These are phyloP conservation scores for Coregonus ussuriensis DNA, from an alignment of 2,797 vertebrate genomes.

Conservation along the genomic window DNA sequence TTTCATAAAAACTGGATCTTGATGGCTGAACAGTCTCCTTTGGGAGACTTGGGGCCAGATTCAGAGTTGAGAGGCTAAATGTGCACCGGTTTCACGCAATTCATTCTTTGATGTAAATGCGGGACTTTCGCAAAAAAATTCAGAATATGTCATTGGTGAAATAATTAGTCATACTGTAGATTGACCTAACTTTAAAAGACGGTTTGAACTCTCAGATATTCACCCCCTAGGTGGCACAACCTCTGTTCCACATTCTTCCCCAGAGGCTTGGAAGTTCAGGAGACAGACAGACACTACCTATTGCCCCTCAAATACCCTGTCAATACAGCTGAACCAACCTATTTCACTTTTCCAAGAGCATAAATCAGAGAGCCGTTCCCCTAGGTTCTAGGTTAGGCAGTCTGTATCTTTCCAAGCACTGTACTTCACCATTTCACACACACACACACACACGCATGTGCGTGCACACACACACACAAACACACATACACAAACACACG, in stretches of 20 bases:
- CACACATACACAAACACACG: no score
- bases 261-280: constrained; percentile 20
- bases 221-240: constrained; percentile 14
- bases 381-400: not conserved
- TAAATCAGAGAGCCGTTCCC: constrained; percentile 34
- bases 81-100: constrained; percentile 5
- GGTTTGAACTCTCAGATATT: constrained; percentile 14
- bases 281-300: constrained; percentile 37
- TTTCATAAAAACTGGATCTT: constrained; percentile 16
- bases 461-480: no score
- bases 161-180: not conserved
- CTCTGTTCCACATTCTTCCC: constrained; percentile 36
- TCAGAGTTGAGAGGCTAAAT: not conserved
- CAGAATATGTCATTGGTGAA: constrained; percentile 14
- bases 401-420: constrained; percentile 31
- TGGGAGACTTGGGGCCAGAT: constrained; percentile 17
- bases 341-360: constrained; percentile 30
- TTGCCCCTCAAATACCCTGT: constrained; percentile 21
- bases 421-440: not conserved
- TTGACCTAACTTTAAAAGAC: constrained; percentile 4
- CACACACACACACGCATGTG: no score
- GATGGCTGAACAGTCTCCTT: constrained; percentile 16
- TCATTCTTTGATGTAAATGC: not conserved
- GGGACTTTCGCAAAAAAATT: constrained; percentile 17
- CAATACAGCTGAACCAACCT: constrained; percentile 17